Conservation (phyloP, 2,113 vertebrate genomes). For the Oxygymnocypris stewartii region DNA sequence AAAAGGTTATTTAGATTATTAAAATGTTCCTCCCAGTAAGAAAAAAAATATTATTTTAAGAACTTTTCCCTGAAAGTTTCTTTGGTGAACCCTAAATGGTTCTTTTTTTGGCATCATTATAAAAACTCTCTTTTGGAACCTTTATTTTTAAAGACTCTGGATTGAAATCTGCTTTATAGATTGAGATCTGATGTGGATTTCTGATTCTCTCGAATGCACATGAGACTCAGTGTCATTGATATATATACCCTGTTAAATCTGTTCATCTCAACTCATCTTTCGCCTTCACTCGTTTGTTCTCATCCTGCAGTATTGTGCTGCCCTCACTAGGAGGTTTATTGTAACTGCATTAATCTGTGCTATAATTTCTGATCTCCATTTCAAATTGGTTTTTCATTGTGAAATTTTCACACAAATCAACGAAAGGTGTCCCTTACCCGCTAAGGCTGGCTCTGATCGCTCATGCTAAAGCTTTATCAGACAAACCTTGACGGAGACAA, state of each 20-base stretch:
- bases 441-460: conserved; percentile 28
- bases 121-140: neutral
- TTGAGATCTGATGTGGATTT: neutral
- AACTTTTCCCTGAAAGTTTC: too few species aligned
- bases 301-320: conserved; percentile 53
- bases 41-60: too few species aligned
- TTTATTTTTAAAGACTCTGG: too few species aligned
- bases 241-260: neutral
- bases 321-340: conserved; percentile 60
- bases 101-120: neutral
- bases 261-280: neutral
- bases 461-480: conserved; percentile 59
- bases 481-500: conserved; percentile 52
- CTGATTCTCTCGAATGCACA: neutral
- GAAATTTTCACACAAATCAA: neutral
- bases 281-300: neutral
- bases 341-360: neutral
- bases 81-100: neutral
- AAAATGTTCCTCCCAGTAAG: too few species aligned
- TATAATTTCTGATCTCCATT: neutral
- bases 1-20: too few species aligned
- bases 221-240: conserved; percentile 1
- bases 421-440: neutral
- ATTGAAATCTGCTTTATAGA: neutral
- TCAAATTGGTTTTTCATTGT: neutral